Evolutionary conservation across 1,140 invertebrate genomes (phyloP).

Genomic region (Araneus ventricosus): DNA sequence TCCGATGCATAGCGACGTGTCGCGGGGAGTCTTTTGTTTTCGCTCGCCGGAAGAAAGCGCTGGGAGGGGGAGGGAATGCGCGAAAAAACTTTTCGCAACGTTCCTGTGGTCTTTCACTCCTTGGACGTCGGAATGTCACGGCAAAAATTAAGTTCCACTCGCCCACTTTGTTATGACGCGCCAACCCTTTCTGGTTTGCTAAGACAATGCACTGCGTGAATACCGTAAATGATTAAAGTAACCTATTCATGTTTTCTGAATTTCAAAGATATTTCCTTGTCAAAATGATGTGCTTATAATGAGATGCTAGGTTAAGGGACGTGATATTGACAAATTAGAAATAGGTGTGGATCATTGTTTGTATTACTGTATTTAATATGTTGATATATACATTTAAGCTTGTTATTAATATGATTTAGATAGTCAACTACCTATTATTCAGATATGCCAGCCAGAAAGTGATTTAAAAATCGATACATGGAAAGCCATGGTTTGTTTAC

Average conservation of each 20-base stretch:
- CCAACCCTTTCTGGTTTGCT: background rate
- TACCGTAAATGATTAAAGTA: background rate
- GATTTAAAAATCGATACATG: background rate
- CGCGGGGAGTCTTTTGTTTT: background rate
- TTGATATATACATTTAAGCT: too few relatives aligned
- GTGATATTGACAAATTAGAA: too few relatives aligned
- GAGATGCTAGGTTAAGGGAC: too few relatives aligned
- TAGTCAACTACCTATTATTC: too few relatives aligned
- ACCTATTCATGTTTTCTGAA: too few relatives aligned
- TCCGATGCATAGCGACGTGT: slow-evolving; percentile 19
- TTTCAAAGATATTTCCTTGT: too few relatives aligned
- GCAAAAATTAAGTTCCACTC: background rate
- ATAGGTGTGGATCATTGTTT: too few relatives aligned
- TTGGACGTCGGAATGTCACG: background rate
- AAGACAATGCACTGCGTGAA: background rate
- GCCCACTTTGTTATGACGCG: background rate
- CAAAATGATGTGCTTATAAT: too few relatives aligned
- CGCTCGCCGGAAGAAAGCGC: slow-evolving; percentile 1
- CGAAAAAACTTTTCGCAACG: background rate
- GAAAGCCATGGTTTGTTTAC: background rate
- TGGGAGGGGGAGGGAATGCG: background rate
- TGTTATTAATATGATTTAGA: too few relatives aligned
- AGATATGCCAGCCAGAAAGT: background rate
- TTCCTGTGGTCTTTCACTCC: slow-evolving; percentile 3
- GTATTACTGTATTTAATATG: too few relatives aligned